These are phyloP conservation scores for Axinella damicornis DNA, from an alignment of 37 sponge, comb jelly and placozoan species.

Conservation along the genomic window DNA sequence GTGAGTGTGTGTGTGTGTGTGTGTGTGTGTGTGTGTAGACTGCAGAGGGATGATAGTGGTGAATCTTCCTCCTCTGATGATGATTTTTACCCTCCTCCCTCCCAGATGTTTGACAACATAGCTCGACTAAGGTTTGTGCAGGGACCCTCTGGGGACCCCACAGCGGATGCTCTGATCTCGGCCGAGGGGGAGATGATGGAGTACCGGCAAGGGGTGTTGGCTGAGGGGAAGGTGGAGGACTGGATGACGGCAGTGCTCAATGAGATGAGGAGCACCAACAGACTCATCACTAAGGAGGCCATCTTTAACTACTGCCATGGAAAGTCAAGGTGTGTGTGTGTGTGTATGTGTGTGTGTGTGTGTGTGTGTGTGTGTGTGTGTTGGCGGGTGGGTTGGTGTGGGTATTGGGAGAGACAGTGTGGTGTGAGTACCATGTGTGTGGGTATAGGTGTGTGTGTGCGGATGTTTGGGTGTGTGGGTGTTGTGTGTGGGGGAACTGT, in stretches of 20 bases:
- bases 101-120: constrained; percentile 99
- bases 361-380: too few species aligned
- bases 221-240: constrained; percentile 99
- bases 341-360: too few species aligned
- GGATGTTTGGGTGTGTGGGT: too few species aligned
- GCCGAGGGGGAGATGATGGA: constrained; percentile 98
- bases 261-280: constrained; percentile 97
- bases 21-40: too few species aligned
- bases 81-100: too few species aligned
- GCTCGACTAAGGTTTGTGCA: constrained; percentile 82
- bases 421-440: too few species aligned
- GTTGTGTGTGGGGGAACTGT: too few species aligned
- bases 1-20: too few species aligned
- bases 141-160: constrained; percentile 77
- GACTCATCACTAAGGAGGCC: constrained; percentile 94
- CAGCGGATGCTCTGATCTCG: constrained; percentile 95
- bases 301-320: constrained; percentile 87
- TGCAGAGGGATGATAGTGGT: too few species aligned
- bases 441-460: too few species aligned
- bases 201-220: constrained; percentile 78
- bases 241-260: constrained; percentile 98
- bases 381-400: background rate
- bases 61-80: too few species aligned
- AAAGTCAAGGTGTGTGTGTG: constrained; percentile 60
- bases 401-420: too few species aligned